phyloP scores from a whole-genome alignment of 1,140 invertebrate species.

The Uloborus diversus region DNA sequence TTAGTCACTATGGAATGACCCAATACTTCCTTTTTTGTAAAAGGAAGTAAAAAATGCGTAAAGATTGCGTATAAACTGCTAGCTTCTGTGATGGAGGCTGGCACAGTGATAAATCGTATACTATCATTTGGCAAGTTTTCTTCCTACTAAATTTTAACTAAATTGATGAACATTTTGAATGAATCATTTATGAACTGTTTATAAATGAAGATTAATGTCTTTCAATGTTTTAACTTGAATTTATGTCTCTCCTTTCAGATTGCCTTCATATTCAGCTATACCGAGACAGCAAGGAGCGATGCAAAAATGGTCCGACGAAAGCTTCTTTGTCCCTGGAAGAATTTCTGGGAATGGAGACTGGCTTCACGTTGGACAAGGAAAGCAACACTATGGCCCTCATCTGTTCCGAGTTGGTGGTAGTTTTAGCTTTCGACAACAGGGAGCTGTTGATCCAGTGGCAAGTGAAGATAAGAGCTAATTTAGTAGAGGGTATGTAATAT shows the following conservation, averaged over 20 bases:
- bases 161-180: too few species aligned
- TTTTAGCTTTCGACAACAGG: slow-evolving; percentile 86
- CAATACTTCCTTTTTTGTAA: too few species aligned
- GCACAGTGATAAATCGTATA: too few species aligned
- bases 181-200: too few species aligned
- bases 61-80: too few species aligned
- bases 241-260: slow-evolving; percentile 70
- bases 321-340: slow-evolving; percentile 64
- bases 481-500: slow-evolving; percentile 56
- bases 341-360: slow-evolving; percentile 68
- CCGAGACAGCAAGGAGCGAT: slow-evolving; percentile 85
- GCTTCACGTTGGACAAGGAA: slow-evolving; percentile 90
- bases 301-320: slow-evolving; percentile 82
- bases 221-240: too few species aligned
- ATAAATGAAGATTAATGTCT: too few species aligned
- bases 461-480: slow-evolving; percentile 73
- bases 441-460: slow-evolving; percentile 92
- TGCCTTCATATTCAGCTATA: slow-evolving; percentile 89
- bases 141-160: too few species aligned
- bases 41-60: too few species aligned
- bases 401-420: slow-evolving; percentile 87
- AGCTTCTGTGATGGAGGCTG: too few species aligned
- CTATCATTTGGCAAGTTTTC: too few species aligned
- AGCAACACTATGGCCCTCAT: slow-evolving; percentile 89
- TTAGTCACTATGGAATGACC: too few species aligned